Conservation (phyloP, 1,140 invertebrate species). For the Drosophila biarmipes region DNA sequence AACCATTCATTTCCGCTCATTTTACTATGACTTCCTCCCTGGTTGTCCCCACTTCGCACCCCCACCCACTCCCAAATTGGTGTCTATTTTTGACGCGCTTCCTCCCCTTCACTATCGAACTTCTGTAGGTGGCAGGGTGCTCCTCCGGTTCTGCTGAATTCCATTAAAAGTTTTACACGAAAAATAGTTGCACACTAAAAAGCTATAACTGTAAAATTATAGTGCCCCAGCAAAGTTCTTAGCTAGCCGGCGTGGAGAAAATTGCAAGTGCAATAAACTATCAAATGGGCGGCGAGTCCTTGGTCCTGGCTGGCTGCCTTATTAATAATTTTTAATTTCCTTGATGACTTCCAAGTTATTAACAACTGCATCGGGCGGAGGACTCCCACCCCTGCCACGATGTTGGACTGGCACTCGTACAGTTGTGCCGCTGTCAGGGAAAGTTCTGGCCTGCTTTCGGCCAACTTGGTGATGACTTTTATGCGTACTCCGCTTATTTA, state of each 20-base stretch:
- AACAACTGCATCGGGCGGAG: conserved; percentile 45
- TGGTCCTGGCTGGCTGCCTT: conserved; percentile 46
- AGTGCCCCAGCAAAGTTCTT: conserved; percentile 69
- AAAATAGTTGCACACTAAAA: conserved; percentile 82
- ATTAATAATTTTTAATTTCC: conserved; percentile 83
- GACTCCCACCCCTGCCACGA: conserved; percentile 13
- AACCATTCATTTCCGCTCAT: conserved; percentile 83
- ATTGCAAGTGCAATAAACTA: conserved; percentile 65
- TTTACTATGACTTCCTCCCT: conserved; percentile 63
- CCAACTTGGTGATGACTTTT: conserved; percentile 57
- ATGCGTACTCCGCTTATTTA: conserved; percentile 55
- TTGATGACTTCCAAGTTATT: conserved; percentile 80
- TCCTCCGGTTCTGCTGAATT: conserved; percentile 65
- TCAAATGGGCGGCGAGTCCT: conserved; percentile 59
- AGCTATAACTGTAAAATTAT: conserved; percentile 81
- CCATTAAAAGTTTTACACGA: conserved; percentile 82
- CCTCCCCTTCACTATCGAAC: conserved; percentile 55
- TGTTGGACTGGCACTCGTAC: conserved; percentile 4
- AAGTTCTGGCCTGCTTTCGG: conserved; percentile 32
- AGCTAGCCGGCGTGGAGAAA: conserved; percentile 8
- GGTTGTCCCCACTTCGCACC: background rate
- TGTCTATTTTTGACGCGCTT: conserved; percentile 77
- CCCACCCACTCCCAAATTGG: conserved; percentile 43
- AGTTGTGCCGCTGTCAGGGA: conserved; percentile 9
- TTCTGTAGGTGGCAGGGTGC: conserved; percentile 4